A percentile compares a stretch with the other conserved stretches of the same genome.
These are phyloP conservation scores for Tyria jacobaeae DNA, from an alignment of 2,888 invertebrate species.

Conservation along the genomic window DNA sequence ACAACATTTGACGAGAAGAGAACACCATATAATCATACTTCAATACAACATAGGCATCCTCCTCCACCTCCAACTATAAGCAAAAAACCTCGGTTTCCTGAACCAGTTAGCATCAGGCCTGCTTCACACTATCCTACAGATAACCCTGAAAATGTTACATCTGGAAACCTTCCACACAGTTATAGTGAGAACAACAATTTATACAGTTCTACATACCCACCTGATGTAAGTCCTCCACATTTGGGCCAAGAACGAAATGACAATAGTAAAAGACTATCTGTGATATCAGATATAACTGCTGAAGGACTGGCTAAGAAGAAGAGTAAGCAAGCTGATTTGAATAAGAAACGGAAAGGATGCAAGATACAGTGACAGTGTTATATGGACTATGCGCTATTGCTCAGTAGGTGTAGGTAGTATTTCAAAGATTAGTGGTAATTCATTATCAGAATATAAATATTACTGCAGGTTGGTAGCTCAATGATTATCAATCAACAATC, in stretches of 20 bases:
- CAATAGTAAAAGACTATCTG: slow-evolving; percentile 74
- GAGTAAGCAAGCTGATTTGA: slow-evolving; percentile 73
- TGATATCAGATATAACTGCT: slow-evolving; percentile 81
- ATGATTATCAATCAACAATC: too few relatives aligned
- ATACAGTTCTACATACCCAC: slow-evolving; percentile 73
- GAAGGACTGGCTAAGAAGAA: slow-evolving; percentile 80
- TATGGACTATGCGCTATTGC: slow-evolving; percentile 14
- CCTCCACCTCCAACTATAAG: slow-evolving; percentile 74
- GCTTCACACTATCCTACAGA: slow-evolving; percentile 81
- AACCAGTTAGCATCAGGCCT: slow-evolving; percentile 80
- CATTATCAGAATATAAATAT: not conserved
- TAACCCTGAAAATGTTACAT: slow-evolving; percentile 53
- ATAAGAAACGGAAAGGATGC: slow-evolving; percentile 79
- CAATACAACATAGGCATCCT: slow-evolving; percentile 74
- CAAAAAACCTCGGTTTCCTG: slow-evolving; percentile 82
- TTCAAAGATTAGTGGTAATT: slow-evolving; percentile 20
- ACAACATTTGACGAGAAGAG: slow-evolving; percentile 69
- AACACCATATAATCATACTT: slow-evolving; percentile 49
- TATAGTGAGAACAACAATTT: slow-evolving; percentile 80
- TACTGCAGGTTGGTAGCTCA: not conserved
- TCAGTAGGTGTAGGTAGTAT: slow-evolving; percentile 3
- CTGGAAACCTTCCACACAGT: slow-evolving; percentile 69
- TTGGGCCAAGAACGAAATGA: slow-evolving; percentile 59
- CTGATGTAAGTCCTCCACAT: slow-evolving; percentile 55
- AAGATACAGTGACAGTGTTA: slow-evolving; percentile 73